phyloP scores from a whole-genome alignment of 1,140 invertebrate genomes.

The Ceratosolen solmsi region DNA sequence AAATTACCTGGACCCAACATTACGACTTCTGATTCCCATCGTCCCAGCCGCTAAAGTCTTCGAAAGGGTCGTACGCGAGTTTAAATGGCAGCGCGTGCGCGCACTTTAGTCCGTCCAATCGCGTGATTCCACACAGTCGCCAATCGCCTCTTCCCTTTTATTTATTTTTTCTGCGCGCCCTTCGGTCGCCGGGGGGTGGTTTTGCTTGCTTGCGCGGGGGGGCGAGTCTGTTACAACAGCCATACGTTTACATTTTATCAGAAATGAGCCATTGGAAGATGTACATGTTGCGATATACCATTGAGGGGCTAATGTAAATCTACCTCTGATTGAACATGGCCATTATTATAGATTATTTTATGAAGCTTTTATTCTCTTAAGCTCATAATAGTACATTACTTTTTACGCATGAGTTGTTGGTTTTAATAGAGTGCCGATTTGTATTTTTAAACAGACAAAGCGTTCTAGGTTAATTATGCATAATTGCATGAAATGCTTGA shows the following conservation, averaged over 20 bases:
- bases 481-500: background rate
- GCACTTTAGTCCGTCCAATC: background rate
- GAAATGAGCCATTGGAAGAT: background rate
- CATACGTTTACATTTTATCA: conserved; percentile 1
- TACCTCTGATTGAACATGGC: too few relatives aligned
- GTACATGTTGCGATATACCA: background rate
- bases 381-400: background rate
- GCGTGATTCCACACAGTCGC: conserved; percentile 1
- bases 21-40: conserved; percentile 62
- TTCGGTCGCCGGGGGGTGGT: background rate
- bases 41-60: background rate
- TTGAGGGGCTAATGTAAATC: background rate
- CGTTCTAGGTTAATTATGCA: background rate
- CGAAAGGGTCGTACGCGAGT: background rate
- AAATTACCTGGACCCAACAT: conserved; percentile 68
- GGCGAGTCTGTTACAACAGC: background rate
- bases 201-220: too few relatives aligned
- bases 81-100: background rate
- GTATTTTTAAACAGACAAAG: too few relatives aligned
- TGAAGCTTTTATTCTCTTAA: background rate
- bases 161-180: background rate
- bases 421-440: too few relatives aligned
- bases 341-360: too few relatives aligned
- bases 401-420: background rate
- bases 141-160: conserved; percentile 3